These are phyloP conservation scores for Ophion slaviceki DNA, from an alignment of 2,888 invertebrate species.

Conservation along the genomic window DNA sequence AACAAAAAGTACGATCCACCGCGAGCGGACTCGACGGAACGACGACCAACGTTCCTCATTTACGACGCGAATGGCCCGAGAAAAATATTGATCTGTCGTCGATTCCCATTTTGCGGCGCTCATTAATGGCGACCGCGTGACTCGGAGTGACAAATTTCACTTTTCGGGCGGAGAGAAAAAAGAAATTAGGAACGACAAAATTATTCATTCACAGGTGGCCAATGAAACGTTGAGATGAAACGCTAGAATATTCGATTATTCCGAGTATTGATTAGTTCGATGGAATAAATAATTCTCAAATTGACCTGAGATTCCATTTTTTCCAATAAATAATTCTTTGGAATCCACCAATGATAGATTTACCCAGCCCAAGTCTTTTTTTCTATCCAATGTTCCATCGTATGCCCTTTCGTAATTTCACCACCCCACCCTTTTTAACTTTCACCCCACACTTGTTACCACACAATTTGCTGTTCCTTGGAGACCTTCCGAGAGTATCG, in stretches of 20 bases:
- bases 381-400: neutral
- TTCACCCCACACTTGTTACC: neutral
- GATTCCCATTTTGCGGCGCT: neutral
- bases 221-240: neutral
- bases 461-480: neutral
- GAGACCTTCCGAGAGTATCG: too few relatives aligned
- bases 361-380: neutral
- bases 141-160: neutral
- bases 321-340: neutral
- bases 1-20: neutral
- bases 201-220: neutral
- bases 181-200: neutral
- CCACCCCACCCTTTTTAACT: neutral
- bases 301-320: neutral
- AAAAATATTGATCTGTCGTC: neutral
- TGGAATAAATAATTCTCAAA: neutral
- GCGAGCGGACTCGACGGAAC: neutral
- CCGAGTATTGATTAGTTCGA: neutral
- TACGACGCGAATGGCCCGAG: neutral
- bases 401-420: neutral
- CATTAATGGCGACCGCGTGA: too few relatives aligned
- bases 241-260: neutral
- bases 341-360: neutral
- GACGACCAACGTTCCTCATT: neutral
- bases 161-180: neutral